Percentiles rank a stretch among this genome's conserved stretches.
phyloP scores from a whole-genome alignment of 2,113 vertebrate species.

The Brienomyrus brachyistius region DNA sequence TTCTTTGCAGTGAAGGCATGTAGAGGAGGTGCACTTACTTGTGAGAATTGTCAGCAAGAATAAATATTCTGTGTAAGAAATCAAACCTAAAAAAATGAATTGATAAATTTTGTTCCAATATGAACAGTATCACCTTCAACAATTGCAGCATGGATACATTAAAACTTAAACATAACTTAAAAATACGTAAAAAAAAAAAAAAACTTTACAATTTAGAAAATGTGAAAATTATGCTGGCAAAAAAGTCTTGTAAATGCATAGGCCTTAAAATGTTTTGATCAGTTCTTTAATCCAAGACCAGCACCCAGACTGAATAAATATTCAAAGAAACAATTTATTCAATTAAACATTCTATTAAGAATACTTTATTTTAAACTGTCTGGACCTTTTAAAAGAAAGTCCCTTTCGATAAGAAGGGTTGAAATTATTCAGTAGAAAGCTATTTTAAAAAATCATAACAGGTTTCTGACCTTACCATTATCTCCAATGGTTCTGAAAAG shows the following conservation, averaged over 20 bases:
- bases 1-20: background rate
- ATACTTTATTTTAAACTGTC: background rate
- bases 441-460: background rate
- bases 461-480: conserved; percentile 63
- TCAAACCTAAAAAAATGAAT: conserved; percentile 74
- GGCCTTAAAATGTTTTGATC: background rate
- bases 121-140: background rate
- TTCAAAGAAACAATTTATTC: background rate
- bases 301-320: background rate
- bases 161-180: background rate
- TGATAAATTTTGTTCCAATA: background rate
- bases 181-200: background rate
- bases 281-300: background rate
- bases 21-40: conserved; percentile 67
- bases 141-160: background rate
- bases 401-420: background rate
- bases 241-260: background rate
- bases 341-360: background rate
- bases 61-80: conserved; percentile 93
- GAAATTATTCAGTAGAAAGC: background rate
- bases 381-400: background rate
- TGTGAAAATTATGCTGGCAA: background rate
- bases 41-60: conserved; percentile 93
- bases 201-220: background rate
- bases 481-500: conserved; percentile 89